Conservation (phyloP, 2,888 invertebrate genomes). For the Pomacea canaliculata region DNA sequence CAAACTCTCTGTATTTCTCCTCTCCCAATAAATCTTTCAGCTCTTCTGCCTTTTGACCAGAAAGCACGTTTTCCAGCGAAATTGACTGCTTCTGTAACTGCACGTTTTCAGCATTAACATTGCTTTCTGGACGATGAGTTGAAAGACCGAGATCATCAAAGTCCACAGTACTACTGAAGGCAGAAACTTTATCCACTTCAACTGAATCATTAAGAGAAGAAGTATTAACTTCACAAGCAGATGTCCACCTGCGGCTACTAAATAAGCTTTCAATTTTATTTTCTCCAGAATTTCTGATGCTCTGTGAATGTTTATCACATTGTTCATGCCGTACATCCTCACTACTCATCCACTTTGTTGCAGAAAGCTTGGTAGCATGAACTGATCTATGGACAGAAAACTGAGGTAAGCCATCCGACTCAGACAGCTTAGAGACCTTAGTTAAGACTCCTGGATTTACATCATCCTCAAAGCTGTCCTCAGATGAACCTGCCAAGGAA, state of each 20-base stretch:
- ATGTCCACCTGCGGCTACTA: conserved; percentile 5
- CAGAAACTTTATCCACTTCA: conserved; percentile 15
- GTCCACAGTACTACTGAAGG: conserved; percentile 35
- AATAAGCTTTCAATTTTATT: conserved; percentile 14
- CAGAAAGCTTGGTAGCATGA: neutral
- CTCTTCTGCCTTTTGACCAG: conserved; percentile 18
- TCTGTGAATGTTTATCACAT: neutral
- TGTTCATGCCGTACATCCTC: neutral
- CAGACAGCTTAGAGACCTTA: neutral
- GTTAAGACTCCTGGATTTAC: no score
- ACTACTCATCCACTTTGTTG: neutral
- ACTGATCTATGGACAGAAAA: neutral
- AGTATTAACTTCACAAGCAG: conserved; percentile 9
- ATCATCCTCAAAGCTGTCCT: no score
- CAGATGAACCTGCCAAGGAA: no score
- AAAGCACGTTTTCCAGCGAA: conserved; percentile 6
- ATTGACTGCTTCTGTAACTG: conserved; percentile 8
- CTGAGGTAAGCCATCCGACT: conserved; percentile 2
- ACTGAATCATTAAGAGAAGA: conserved; percentile 15
- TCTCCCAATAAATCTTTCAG: conserved; percentile 41
- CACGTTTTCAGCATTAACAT: conserved; percentile 22
- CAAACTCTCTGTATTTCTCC: conserved; percentile 50
- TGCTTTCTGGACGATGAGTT: conserved; percentile 54
- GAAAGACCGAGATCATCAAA: conserved; percentile 47
- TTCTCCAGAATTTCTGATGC: conserved; percentile 15